Base-by-base conservation (phyloP, 2,888 invertebrate species). In the Pterobdella sp. region DNA sequence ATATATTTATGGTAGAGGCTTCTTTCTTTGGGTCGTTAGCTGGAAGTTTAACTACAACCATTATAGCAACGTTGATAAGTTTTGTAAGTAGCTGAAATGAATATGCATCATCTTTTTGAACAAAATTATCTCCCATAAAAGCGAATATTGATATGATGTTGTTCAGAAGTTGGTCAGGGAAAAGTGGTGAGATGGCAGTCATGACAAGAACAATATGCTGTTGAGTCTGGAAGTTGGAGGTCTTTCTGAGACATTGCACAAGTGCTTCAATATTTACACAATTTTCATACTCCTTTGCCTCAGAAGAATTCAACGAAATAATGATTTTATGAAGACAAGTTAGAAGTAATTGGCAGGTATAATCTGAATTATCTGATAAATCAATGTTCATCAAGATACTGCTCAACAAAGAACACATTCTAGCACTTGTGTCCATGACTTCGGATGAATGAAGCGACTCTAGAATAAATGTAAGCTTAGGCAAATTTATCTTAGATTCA, bases 121-220 rank as follows among this genome's bases (percentile, higher is more conserved):
- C 86, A 14, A 97, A 89, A 0, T 92, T 92, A 0, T 91, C 91
- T 0, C 97, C 97, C 89, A 98, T 94, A 81, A 97, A 98, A 0
- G 96, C 95, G 82, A 98, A 98, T 78, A 98, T 92, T 32, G 93
- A 90, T 89, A 97, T 94, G 1, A 95, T 91, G 80, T 95, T 93
- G 81, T 93, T 91, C 26, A 96, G 85, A 0, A 68, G 37, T 64
- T 84, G 79, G 80, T 87, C 87, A 0, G 93, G 93, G 74, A 91
- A 87, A 80, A 92, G 87, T 36, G 87, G 87, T 0, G 93, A 92
- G 22, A 90, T 89, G 74, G 90, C 88, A 0, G 91, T 89, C 1
- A 97, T 86, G 0, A 96, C 86, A 37, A 93, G 86, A 72, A 97
- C 85, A 0, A 95, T 93, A 79, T 94, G 93, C 79, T 95, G 91